These are phyloP conservation scores for Cariama cristata DNA, from an alignment of 2,113 vertebrate genomes.

Conservation along the genomic window DNA sequence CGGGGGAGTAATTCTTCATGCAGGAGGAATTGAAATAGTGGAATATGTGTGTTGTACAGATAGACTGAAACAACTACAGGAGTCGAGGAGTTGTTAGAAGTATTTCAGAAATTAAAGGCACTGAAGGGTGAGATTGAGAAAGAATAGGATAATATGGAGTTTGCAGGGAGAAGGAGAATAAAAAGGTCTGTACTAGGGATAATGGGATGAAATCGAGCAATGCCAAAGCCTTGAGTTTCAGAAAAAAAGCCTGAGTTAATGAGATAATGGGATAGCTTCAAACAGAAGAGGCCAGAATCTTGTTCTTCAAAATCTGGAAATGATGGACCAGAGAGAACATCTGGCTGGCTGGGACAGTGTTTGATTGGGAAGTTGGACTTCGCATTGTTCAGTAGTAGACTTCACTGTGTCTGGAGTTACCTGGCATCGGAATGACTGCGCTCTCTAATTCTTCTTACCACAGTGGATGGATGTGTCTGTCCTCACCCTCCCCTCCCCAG, in stretches of 20 bases:
- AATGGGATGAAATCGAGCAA: background rate
- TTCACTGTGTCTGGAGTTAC: background rate
- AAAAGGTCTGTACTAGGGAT: background rate
- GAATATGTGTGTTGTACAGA: background rate
- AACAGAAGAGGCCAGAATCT: background rate
- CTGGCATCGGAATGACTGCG: background rate
- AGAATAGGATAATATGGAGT: background rate
- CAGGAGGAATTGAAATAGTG: background rate
- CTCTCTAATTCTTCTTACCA: background rate
- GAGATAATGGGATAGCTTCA: background rate
- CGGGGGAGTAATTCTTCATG: background rate
- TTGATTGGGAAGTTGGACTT: background rate
- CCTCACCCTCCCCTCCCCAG: background rate
- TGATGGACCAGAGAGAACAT: background rate
- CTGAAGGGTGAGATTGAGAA: background rate
- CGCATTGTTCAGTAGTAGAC: accelerated
- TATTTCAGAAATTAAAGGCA: background rate
- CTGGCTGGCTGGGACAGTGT: background rate
- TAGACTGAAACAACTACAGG: background rate
- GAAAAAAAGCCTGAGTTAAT: accelerated
- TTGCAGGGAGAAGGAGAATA: background rate
- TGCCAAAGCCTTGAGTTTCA: background rate
- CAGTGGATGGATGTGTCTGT: accelerated
- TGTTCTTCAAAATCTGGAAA: background rate
- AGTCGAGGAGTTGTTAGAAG: background rate